Conservation (phyloP, 2,888 invertebrate genomes). For the Nemurella pictetii region DNA sequence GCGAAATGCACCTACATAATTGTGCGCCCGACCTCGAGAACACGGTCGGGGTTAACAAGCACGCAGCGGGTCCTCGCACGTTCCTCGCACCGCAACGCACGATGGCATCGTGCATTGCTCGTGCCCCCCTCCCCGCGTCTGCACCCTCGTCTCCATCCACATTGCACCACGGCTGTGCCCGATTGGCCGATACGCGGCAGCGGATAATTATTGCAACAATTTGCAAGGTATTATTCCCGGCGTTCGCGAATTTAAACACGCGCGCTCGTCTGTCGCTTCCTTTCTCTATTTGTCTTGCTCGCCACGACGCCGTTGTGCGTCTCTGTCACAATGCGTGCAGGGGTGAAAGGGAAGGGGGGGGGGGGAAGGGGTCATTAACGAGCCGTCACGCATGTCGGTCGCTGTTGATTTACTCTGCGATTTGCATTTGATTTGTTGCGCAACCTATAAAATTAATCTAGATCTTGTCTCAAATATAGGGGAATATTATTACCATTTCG, state of each 20-base stretch:
- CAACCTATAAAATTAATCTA: background rate
- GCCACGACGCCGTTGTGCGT: background rate
- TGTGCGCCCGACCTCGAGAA: background rate
- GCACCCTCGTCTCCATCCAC: background rate
- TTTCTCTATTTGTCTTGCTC: background rate
- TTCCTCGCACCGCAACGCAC: background rate
- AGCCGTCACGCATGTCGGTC: background rate
- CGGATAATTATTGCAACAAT: conserved; percentile 27
- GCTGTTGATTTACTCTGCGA: background rate
- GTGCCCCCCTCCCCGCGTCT: background rate
- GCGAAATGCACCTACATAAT: background rate
- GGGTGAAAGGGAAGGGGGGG: background rate
- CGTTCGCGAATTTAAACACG: background rate
- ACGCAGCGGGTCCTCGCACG: background rate
- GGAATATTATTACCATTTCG: too few species aligned
- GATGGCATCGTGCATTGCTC: background rate
- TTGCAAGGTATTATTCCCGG: conserved; percentile 6
- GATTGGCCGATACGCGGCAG: background rate
- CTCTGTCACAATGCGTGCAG: background rate
- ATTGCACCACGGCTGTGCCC: background rate
- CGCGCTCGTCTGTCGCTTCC: background rate
- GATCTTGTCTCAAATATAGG: too few species aligned
- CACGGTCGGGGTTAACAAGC: background rate
- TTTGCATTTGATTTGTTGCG: background rate
- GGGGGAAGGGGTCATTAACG: background rate